A percentile compares a stretch with the other conserved stretches of the same genome.
phyloP scores from a whole-genome alignment of 2,113 vertebrate species.

The Rhinoptilus africanus region DNA sequence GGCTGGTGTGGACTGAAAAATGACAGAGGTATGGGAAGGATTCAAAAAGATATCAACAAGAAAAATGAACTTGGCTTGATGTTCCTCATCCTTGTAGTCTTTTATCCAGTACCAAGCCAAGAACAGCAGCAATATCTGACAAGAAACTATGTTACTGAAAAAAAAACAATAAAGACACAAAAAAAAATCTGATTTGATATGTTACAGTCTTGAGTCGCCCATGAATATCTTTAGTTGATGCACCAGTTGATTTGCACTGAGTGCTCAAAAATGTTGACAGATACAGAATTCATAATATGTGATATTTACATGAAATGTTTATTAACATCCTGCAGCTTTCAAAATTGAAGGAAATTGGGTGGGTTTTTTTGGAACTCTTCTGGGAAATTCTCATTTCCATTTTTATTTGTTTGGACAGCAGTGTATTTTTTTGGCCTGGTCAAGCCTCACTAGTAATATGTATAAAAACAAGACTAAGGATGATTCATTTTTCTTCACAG shows the following conservation, averaged over 20 bases:
- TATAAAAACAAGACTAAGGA: neutral
- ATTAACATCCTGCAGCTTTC: neutral
- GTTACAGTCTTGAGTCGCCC: neutral
- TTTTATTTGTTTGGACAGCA: neutral
- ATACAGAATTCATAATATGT: neutral
- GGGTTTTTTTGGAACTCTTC: neutral
- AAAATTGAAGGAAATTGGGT: neutral
- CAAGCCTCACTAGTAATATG: neutral
- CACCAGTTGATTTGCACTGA: neutral
- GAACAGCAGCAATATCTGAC: neutral
- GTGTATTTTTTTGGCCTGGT: neutral
- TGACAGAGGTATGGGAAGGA: neutral
- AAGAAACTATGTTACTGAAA: neutral
- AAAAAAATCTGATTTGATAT: neutral
- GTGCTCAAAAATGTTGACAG: neutral
- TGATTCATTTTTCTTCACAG: neutral
- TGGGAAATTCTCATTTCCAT: neutral
- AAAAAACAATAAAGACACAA: neutral
- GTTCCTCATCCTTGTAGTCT: neutral
- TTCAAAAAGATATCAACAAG: neutral
- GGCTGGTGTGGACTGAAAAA: neutral
- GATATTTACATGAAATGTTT: neutral
- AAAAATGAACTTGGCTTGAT: neutral
- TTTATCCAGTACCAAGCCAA: neutral
- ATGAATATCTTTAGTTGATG: neutral